Percentiles rank a stretch among this genome's conserved stretches.
These are phyloP conservation scores for Andinoacara biseriatus DNA, from an alignment of 2,113 vertebrate genomes.

Conservation along the genomic window DNA sequence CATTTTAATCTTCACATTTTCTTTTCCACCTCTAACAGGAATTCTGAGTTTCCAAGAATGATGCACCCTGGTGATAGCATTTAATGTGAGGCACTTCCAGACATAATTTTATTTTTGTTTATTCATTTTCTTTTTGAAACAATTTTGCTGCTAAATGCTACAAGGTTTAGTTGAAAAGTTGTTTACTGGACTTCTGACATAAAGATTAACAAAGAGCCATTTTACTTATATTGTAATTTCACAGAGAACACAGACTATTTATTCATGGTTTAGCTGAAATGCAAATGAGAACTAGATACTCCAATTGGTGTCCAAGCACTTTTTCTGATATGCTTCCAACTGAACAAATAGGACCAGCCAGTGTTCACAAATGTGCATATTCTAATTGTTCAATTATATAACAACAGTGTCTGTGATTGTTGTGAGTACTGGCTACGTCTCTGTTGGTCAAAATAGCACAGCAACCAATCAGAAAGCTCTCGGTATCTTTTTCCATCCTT, in stretches of 20 bases:
- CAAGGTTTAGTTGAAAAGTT: background rate
- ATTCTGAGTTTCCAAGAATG: background rate
- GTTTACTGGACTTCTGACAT: background rate
- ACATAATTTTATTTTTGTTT: background rate
- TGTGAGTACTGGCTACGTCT: conserved; percentile 51
- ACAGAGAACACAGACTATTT: conserved; percentile 46
- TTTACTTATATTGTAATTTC: conserved; percentile 29
- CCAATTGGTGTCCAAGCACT: conserved; percentile 18
- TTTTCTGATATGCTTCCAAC: conserved; percentile 45
- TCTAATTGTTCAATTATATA: conserved; percentile 69
- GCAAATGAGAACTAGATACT: conserved; percentile 26
- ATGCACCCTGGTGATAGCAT: background rate
- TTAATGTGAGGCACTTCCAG: background rate
- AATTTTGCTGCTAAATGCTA: background rate
- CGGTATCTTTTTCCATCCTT: conserved; percentile 48
- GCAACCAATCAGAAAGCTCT: conserved; percentile 58
- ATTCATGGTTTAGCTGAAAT: conserved; percentile 33
- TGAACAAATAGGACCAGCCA: conserved; percentile 44
- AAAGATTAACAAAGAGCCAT: background rate
- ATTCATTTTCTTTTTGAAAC: background rate
- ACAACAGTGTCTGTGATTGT: conserved; percentile 73
- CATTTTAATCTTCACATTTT: background rate
- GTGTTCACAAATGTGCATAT: conserved; percentile 66
- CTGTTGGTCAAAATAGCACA: conserved; percentile 59
- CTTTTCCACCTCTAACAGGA: background rate